Percentiles rank a stretch among this genome's conserved stretches.
phyloP scores from a whole-genome alignment of 1,140 invertebrate species.

The Drosophila saltans region DNA sequence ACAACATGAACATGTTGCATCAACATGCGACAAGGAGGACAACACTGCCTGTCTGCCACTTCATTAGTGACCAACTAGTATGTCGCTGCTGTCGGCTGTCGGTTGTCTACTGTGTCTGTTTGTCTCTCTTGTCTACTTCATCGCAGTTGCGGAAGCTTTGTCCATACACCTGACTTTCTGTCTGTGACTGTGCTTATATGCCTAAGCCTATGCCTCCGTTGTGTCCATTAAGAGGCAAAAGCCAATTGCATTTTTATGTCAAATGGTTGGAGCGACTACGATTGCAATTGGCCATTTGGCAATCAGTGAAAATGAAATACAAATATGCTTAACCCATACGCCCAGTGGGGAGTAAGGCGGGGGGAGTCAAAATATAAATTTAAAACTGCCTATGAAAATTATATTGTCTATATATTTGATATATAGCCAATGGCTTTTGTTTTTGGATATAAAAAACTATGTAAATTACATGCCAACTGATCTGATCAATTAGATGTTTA shows the following conservation, averaged over 20 bases:
- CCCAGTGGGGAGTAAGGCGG: background rate
- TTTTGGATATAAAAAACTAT: background rate
- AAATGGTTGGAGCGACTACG: slow-evolving; percentile 19
- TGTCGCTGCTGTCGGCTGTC: slow-evolving; percentile 42
- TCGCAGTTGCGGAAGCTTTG: slow-evolving; percentile 41
- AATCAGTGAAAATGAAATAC: slow-evolving; percentile 32
- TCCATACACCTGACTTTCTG: slow-evolving; percentile 51
- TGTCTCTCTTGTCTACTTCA: slow-evolving; percentile 14
- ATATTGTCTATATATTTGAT: too few relatives aligned
- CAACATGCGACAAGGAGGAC: slow-evolving; percentile 30
- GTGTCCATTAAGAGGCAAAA: slow-evolving; percentile 16
- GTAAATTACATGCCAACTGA: background rate
- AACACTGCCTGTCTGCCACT: slow-evolving; percentile 52
- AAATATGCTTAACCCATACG: slow-evolving; percentile 5
- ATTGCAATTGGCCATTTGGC: slow-evolving; percentile 45
- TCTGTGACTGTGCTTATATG: slow-evolving; percentile 8
- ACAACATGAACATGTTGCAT: slow-evolving; percentile 46
- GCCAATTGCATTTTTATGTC: slow-evolving; percentile 31
- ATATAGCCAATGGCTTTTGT: too few relatives aligned
- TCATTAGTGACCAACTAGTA: slow-evolving; percentile 57
- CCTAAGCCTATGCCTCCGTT: slow-evolving; percentile 1
- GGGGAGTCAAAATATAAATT: background rate
- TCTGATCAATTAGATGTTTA: slow-evolving; percentile 2
- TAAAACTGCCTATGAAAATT: too few relatives aligned
- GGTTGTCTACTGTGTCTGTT: background rate